These are phyloP conservation scores for Ips nitidus DNA, from an alignment of 1,140 invertebrate genomes.

Conservation along the genomic window DNA sequence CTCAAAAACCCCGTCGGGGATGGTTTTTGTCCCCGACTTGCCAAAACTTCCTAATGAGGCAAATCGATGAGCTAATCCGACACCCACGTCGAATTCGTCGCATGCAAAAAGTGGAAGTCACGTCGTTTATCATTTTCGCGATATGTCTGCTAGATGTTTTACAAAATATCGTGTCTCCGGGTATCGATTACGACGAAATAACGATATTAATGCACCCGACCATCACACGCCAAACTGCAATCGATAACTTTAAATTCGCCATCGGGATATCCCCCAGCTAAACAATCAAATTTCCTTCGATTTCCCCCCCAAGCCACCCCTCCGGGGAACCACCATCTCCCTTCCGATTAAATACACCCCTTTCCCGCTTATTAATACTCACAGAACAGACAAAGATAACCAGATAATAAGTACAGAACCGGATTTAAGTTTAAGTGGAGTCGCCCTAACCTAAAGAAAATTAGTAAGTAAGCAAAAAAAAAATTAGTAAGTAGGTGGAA, in stretches of 20 bases:
- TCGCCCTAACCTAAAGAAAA: too few species aligned
- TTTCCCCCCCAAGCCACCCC: conserved; percentile 9
- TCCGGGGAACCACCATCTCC: too few species aligned
- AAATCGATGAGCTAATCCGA: conserved; percentile 14
- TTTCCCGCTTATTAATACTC: conserved; percentile 8
- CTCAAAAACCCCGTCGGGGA: background rate
- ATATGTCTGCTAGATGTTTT: conserved; percentile 6
- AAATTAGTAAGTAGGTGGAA: too few species aligned
- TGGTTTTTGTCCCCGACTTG: conserved; percentile 3
- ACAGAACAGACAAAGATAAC: conserved; percentile 13
- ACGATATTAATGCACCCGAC: conserved; percentile 16
- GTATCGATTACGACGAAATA: conserved; percentile 4
- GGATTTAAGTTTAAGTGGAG: background rate
- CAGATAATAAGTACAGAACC: conserved; percentile 6
- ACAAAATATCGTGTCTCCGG: background rate
- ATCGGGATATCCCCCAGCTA: conserved; percentile 18
- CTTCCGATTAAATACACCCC: conserved; percentile 7
- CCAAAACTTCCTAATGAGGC: conserved; percentile 19
- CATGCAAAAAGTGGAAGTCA: conserved; percentile 7
- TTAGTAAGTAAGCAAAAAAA: too few species aligned
- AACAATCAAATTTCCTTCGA: conserved; percentile 35
- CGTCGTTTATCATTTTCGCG: conserved; percentile 22
- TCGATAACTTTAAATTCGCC: conserved; percentile 31
- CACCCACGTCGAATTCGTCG: conserved; percentile 7
- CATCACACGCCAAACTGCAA: conserved; percentile 27